Percentiles rank a stretch among this genome's conserved stretches.
phyloP scores from a whole-genome alignment of 1,140 invertebrate genomes.

The Drosophila mayri region DNA sequence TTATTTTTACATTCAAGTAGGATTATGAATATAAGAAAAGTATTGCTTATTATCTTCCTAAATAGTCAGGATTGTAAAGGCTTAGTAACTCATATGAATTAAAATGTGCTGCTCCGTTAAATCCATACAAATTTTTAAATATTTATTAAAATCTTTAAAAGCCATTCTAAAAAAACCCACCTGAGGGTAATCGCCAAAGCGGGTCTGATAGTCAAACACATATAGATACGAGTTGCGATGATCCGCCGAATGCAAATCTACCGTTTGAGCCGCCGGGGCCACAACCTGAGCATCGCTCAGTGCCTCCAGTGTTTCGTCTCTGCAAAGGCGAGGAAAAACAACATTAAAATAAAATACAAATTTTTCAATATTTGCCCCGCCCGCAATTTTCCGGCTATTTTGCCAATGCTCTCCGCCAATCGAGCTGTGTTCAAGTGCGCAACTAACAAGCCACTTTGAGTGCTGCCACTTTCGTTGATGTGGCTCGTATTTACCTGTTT shows the following conservation, averaged over 20 bases:
- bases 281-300: slow-evolving; percentile 97
- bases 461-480: slow-evolving; percentile 51
- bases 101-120: background rate
- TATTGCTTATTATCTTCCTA: too few relatives aligned
- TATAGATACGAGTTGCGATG: slow-evolving; percentile 95
- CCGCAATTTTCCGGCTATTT: slow-evolving; percentile 69
- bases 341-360: slow-evolving; percentile 55
- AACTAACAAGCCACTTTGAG: slow-evolving; percentile 67
- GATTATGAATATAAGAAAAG: too few relatives aligned
- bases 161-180: slow-evolving; percentile 85
- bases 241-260: slow-evolving; percentile 95
- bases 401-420: slow-evolving; percentile 41
- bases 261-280: slow-evolving; percentile 95
- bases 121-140: background rate
- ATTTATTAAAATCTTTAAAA: background rate
- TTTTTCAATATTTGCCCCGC: slow-evolving; percentile 48
- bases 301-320: slow-evolving; percentile 97
- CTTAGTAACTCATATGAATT: background rate
- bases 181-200: slow-evolving; percentile 95
- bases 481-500: slow-evolving; percentile 57
- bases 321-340: slow-evolving; percentile 65
- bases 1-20: too few relatives aligned
- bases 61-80: background rate
- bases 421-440: slow-evolving; percentile 59
- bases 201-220: slow-evolving; percentile 97